phyloP scores from a whole-genome alignment of 2,113 vertebrate genomes.

The Larimichthys crocea region DNA sequence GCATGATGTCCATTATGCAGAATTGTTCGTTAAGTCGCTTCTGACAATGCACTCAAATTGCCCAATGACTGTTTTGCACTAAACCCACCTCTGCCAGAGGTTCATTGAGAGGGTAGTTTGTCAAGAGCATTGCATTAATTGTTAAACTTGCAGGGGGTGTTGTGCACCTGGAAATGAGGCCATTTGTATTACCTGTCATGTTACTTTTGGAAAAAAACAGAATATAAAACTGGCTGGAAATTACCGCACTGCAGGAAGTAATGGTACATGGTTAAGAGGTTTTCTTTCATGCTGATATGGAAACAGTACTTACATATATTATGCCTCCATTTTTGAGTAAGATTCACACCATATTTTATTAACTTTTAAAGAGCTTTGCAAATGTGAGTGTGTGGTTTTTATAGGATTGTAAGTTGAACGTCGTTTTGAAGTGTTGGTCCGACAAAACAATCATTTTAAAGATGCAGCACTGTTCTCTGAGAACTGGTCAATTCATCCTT shows the following conservation, averaged over 20 bases:
- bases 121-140: conserved; percentile 64
- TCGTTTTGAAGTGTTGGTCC: neutral
- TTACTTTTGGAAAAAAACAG: conserved; percentile 9
- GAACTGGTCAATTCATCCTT: neutral
- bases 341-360: no score
- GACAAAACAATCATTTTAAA: neutral
- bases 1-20: conserved; percentile 7
- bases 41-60: neutral
- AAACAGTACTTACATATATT: neutral
- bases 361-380: neutral
- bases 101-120: conserved; percentile 57
- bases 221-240: conserved; percentile 16
- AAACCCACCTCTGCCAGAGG: conserved; percentile 28
- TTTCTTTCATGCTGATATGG: neutral
- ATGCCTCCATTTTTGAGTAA: no score
- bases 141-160: conserved; percentile 62
- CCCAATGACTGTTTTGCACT: conserved; percentile 1
- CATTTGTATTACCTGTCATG: conserved; percentile 66
- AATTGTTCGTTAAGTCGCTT: neutral
- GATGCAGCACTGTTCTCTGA: neutral
- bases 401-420: neutral
- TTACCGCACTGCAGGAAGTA: conserved; percentile 16
- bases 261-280: neutral
- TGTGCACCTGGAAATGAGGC: conserved; percentile 56
- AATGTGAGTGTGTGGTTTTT: neutral